A percentile compares a stretch with the other conserved stretches of the same genome.
Conservation (phyloP, 2,113 vertebrate genomes). For the Scomber scombrus region DNA sequence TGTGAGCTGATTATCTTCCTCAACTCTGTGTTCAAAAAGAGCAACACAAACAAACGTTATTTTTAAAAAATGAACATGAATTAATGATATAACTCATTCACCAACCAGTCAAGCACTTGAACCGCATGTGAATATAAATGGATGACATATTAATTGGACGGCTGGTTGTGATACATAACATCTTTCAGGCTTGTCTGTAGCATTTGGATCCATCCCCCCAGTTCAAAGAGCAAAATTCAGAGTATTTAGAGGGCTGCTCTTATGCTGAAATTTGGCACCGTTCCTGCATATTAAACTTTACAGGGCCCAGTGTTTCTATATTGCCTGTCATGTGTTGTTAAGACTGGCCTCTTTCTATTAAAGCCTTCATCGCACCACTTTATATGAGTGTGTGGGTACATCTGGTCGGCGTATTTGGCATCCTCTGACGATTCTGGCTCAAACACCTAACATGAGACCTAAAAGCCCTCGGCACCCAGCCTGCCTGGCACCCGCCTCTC, state of each 20-base stretch:
- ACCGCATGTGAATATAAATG: constrained; percentile 6
- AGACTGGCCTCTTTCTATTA: constrained; percentile 76
- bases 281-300: constrained; percentile 81
- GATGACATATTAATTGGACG: constrained; percentile 24
- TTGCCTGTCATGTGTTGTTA: constrained; percentile 78
- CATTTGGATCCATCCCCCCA: constrained; percentile 11
- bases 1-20: too few species aligned
- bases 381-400: constrained; percentile 79
- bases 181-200: constrained; percentile 25
- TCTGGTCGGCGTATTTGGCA: constrained; percentile 79
- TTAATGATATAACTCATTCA: neutral
- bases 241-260: constrained; percentile 52
- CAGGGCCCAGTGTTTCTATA: constrained; percentile 77
- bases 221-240: constrained; percentile 41
- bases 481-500: constrained; percentile 57
- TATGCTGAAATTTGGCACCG: constrained; percentile 59
- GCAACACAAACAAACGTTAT: neutral
- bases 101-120: constrained; percentile 6
- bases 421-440: constrained; percentile 60
- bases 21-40: too few species aligned
- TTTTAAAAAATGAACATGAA: neutral
- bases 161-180: constrained; percentile 34
- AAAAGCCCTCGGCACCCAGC: constrained; percentile 57
- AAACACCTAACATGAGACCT: constrained; percentile 67
- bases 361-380: constrained; percentile 80